Base-by-base conservation (phyloP, 2,113 vertebrate genomes). In the Nannospalax galili region DNA sequence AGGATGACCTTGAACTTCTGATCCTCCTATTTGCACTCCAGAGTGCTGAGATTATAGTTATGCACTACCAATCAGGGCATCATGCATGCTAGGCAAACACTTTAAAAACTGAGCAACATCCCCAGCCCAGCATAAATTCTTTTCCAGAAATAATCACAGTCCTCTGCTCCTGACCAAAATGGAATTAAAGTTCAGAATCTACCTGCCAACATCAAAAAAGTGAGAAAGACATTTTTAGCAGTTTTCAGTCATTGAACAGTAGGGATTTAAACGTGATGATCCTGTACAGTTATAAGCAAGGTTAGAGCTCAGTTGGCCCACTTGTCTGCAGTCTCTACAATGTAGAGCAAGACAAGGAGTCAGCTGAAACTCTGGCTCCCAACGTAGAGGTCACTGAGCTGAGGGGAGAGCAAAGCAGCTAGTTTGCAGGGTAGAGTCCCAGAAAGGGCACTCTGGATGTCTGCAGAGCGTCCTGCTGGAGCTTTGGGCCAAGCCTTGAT, bases 61-160 rank as follows among this genome's bases (percentile, higher is more conserved):
- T 73, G 2, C 58, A 35, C 24, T n/a, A 20, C 52, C 69, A n/a
- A 58, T 24, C 37, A 87, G 26, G 35, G n/a, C 35, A 56, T 86
- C 48, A 8, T 40, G 7, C 48, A 72, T 28, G 32, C 15, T 17
- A 32, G 14, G 84, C 45, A 26, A 52, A 22, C 15, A 58, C n/a
- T 58, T 67, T 87, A 60, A 30, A 84, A 30, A 60, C 12, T n/a
- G 16, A 73, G 24, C 0, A 3, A 72, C 52, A 73, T 11, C 48
- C n/a, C 52, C 48, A 73, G 56, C 24, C 28, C 69, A 30, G 52
- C 9, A 60, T 32, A 24, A 40, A 40, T 40, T 70, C 73, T 84
- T 80, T 45, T 95, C 93, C 69, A 95, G 91, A 96, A 95, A 60
- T 77, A 84, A 67, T 62, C 48, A 9, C 22, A 89, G 84, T 69